Conservation (phyloP, 2,113 vertebrate species). For the Rhinogobius similis region DNA sequence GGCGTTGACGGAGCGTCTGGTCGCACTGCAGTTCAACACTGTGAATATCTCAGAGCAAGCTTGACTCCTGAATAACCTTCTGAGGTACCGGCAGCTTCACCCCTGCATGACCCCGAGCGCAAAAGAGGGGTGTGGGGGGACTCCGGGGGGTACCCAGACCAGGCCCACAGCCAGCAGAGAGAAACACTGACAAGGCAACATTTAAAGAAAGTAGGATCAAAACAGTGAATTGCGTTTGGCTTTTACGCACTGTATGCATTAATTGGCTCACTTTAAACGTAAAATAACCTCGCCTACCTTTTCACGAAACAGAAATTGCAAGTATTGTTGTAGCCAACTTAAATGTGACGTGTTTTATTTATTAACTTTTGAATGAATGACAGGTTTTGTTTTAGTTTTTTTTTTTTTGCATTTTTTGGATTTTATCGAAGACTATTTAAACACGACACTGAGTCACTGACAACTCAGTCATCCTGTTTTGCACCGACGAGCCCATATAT, state of each 20-base stretch:
- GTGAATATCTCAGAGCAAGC: constrained; percentile 72
- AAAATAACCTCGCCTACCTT: not conserved
- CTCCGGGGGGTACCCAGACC: constrained; percentile 70
- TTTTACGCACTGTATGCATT: not conserved
- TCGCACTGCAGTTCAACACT: constrained; percentile 70
- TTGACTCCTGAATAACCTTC: constrained; percentile 84
- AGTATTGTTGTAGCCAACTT: too few species aligned
- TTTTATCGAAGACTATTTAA: too few species aligned
- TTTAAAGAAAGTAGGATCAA: constrained; percentile 9
- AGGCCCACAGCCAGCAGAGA: constrained; percentile 48
- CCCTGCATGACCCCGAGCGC: constrained; percentile 80
- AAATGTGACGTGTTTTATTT: too few species aligned
- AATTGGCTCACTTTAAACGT: not conserved
- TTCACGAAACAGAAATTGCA: not conserved
- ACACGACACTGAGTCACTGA: too few species aligned
- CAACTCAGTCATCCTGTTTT: not conserved
- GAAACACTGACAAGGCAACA: constrained; percentile 48
- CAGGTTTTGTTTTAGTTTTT: too few species aligned
- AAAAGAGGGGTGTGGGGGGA: constrained; percentile 68
- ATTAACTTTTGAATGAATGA: too few species aligned
- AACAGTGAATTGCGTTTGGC: not conserved
- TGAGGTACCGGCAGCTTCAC: constrained; percentile 78
- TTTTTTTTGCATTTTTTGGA: too few species aligned
- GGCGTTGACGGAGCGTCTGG: constrained; percentile 73
- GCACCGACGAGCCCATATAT: too few species aligned